Percentiles rank a stretch among this genome's conserved stretches.
phyloP scores from a whole-genome alignment of 2,797 vertebrate genomes.

The Megalops cyprinoides region DNA sequence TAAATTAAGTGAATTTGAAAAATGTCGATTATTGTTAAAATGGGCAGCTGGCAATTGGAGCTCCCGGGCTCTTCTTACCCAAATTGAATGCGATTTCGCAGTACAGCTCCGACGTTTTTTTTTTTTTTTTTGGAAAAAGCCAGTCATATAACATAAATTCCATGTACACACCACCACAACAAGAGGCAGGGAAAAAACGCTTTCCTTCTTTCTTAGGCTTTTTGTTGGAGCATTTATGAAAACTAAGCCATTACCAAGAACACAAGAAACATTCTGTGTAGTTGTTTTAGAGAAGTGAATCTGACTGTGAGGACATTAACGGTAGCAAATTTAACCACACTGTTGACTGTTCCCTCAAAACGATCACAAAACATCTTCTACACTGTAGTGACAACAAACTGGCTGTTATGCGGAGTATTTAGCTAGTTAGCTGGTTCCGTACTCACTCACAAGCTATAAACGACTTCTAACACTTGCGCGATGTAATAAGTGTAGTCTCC shows the following conservation, averaged over 20 bases:
- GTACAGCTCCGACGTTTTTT: not conserved
- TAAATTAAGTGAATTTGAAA: conserved; percentile 4
- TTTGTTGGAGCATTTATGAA: too few species aligned
- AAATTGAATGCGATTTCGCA: not conserved
- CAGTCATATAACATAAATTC: not conserved
- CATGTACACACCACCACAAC: not conserved
- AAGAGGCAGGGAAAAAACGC: not conserved
- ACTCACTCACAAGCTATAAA: too few species aligned
- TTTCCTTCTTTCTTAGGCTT: too few species aligned
- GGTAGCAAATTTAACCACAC: not conserved
- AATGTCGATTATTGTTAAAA: not conserved
- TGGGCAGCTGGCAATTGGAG: not conserved
- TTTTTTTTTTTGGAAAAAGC: not conserved
- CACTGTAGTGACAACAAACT: too few species aligned
- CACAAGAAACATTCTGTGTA: too few species aligned
- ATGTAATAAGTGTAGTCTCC: too few species aligned
- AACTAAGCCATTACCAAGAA: too few species aligned
- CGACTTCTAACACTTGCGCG: too few species aligned
- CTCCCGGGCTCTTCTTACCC: not conserved
- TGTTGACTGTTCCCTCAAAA: not conserved
- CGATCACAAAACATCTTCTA: too few species aligned
- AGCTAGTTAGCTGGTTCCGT: too few species aligned
- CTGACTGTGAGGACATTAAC: not conserved
- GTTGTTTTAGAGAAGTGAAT: not conserved
- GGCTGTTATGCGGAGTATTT: too few species aligned